Percentiles rank a stretch among this genome's conserved stretches.
Evolutionary conservation across 2,797 vertebrate genomes (phyloP).

Genomic region (Hipposideros larvatus): DNA sequence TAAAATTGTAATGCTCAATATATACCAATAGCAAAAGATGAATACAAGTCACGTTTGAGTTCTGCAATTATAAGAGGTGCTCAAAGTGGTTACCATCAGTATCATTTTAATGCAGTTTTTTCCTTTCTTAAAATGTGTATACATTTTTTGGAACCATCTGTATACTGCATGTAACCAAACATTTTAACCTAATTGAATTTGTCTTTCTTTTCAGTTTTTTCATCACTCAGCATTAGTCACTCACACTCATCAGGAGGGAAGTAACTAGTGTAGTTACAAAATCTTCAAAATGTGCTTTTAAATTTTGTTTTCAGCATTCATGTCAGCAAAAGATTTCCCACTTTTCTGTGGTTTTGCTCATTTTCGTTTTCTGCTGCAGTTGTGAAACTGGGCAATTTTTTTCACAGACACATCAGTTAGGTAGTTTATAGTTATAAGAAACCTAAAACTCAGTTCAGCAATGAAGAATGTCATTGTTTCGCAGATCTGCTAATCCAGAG

Average conservation of each 20-base stretch:
- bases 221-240: neutral
- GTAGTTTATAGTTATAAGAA: neutral
- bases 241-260: neutral
- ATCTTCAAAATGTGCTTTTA: neutral
- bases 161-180: neutral
- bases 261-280: neutral
- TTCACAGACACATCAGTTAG: neutral
- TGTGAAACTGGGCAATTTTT: neutral
- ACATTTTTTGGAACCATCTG: too few relatives aligned
- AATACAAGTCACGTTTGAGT: too few relatives aligned
- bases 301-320: neutral
- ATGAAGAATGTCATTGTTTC: neutral
- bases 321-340: conserved; percentile 54
- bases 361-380: neutral
- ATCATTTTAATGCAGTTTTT: too few relatives aligned
- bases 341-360: conserved; percentile 48
- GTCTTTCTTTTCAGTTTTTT: neutral
- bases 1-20: too few relatives aligned
- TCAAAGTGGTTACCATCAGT: too few relatives aligned
- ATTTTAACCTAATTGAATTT: neutral
- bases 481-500: neutral
- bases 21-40: too few relatives aligned
- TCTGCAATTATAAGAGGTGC: too few relatives aligned
- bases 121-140: too few relatives aligned
- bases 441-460: neutral